These are phyloP conservation scores for Arctocebus calabarensis DNA, from an alignment of 2,797 vertebrate genomes.

Conservation along the genomic window DNA sequence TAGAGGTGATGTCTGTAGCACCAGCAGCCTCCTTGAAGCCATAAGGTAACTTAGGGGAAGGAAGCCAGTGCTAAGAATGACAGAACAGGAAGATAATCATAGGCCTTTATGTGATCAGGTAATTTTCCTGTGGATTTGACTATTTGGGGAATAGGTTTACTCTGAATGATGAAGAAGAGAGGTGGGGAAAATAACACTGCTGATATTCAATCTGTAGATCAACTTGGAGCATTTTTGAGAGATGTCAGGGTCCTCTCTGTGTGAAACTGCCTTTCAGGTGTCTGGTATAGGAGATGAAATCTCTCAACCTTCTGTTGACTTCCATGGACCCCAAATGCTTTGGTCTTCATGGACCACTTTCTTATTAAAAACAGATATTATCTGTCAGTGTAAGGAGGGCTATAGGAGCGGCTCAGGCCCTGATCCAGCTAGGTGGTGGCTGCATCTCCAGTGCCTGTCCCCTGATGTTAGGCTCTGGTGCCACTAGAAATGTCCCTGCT, in stretches of 20 bases:
- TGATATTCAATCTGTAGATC: background rate
- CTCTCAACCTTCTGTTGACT: background rate
- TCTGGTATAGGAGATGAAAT: background rate
- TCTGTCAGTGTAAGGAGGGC: background rate
- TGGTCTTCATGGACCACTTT: background rate
- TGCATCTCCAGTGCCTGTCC: background rate
- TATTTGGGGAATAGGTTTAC: background rate
- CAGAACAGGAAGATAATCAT: background rate
- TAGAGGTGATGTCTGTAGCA: constrained; percentile 25
- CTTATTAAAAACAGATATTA: background rate
- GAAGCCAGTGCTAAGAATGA: background rate
- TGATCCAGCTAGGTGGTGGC: background rate
- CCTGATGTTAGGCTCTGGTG: background rate
- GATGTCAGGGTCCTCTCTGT: background rate
- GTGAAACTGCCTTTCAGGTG: background rate
- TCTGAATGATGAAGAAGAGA: background rate
- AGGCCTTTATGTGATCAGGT: background rate
- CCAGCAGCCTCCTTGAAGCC: background rate
- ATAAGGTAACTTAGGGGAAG: background rate
- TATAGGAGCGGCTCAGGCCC: background rate
- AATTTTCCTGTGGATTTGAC: background rate
- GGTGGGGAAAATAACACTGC: background rate
- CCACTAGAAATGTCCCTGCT: background rate
- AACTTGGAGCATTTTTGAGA: background rate
- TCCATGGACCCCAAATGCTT: background rate